These are phyloP conservation scores for Cheilosia pagana DNA, from an alignment of 2,888 invertebrate genomes.

Conservation along the genomic window DNA sequence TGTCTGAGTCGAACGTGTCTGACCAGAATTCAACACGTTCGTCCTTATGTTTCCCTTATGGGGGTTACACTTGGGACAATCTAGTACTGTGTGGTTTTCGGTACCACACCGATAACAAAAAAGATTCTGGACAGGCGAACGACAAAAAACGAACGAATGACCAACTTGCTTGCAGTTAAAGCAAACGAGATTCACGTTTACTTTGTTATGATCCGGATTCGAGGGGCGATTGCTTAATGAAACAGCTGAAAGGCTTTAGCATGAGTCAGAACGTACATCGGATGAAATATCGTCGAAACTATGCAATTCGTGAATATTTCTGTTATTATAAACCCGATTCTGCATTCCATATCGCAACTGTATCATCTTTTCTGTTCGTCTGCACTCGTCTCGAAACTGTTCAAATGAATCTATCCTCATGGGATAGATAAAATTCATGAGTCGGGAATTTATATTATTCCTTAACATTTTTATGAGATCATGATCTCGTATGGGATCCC, in stretches of 20 bases:
- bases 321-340: background rate
- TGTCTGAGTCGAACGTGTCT: conserved; percentile 18
- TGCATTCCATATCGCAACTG: background rate
- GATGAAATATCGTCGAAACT: background rate
- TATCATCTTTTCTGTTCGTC: conserved; percentile 13
- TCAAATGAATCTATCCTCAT: conserved; percentile 26
- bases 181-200: background rate
- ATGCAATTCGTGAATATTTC: conserved; percentile 13
- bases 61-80: conserved; percentile 1
- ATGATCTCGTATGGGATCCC: background rate
- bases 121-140: background rate
- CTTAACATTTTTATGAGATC: background rate
- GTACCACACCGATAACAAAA: conserved; percentile 28
- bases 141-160: background rate
- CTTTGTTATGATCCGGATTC: background rate
- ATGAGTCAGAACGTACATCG: background rate
- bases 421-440: background rate
- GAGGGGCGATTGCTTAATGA: background rate
- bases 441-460: background rate
- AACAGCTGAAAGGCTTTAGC: background rate
- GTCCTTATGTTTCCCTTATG: conserved; percentile 3
- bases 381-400: conserved; percentile 25
- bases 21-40: conserved; percentile 10
- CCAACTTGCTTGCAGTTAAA: background rate
- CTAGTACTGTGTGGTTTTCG: conserved; percentile 1